phyloP scores from a whole-genome alignment of 2,113 vertebrate genomes.

The Pollachius pollachius region DNA sequence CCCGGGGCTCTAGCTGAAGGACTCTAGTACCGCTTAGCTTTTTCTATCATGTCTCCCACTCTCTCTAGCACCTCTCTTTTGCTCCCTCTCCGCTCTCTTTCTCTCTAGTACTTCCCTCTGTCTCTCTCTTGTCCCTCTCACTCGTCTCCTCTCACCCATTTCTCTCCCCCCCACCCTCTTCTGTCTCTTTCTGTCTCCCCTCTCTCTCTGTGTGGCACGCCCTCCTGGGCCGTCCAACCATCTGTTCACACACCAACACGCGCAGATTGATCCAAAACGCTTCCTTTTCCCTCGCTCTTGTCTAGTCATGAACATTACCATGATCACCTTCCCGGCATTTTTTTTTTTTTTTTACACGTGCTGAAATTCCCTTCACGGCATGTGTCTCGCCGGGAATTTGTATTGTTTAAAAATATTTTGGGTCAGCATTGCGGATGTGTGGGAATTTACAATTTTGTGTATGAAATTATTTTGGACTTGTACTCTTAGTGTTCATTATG shows the following conservation, averaged over 20 bases:
- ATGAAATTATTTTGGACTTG: no score
- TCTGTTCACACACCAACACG: slow-evolving; percentile 49
- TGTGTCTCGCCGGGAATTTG: no score
- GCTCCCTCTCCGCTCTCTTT: slow-evolving; percentile 8
- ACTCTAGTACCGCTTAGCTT: slow-evolving; percentile 7
- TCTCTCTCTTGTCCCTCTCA: slow-evolving; percentile 16
- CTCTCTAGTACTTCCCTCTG: no score
- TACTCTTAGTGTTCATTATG: no score
- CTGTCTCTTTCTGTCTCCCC: slow-evolving; percentile 13
- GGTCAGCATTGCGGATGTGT: no score
- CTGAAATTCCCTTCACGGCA: no score
- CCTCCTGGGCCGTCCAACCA: slow-evolving; percentile 45
- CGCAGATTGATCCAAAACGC: slow-evolving; percentile 15
- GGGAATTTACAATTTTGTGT: no score
- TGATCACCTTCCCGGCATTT: no score
- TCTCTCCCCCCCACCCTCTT: no score
- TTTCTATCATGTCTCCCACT: slow-evolving; percentile 28
- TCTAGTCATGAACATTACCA: no score
- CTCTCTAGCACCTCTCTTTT: slow-evolving; percentile 3
- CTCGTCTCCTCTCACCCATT: slow-evolving; percentile 13
- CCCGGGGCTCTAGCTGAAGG: slow-evolving; percentile 42
- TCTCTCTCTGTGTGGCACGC: background rate
- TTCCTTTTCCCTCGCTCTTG: background rate
- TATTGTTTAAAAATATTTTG: no score
- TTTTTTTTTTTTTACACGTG: no score